Evolutionary conservation across 2,797 vertebrate genomes (phyloP).

Genomic region (Pipistrellus pipistrellus): DNA sequence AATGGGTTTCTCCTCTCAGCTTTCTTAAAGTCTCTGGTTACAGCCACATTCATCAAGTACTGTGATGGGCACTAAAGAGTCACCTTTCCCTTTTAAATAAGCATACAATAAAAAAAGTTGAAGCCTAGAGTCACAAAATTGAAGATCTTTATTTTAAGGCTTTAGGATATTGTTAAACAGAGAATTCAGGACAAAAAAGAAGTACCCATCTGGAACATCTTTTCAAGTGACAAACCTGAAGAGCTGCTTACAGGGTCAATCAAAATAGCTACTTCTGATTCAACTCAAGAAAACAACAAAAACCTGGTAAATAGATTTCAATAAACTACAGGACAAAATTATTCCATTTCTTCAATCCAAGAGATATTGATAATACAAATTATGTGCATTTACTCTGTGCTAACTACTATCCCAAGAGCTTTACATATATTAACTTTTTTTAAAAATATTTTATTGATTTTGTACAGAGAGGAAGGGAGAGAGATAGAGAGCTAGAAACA

Average conservation of each 20-base stretch:
- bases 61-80: background rate
- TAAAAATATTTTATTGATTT: too few relatives aligned
- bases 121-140: slow-evolving; percentile 5
- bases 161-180: slow-evolving; percentile 20
- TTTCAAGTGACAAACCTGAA: background rate
- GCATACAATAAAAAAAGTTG: background rate
- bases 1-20: background rate
- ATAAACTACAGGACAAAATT: background rate
- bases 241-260: background rate
- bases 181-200: background rate
- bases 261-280: slow-evolving; percentile 14
- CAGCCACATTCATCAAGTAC: background rate
- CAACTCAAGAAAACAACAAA: slow-evolving; percentile 23
- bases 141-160: slow-evolving; percentile 18
- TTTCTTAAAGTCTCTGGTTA: background rate
- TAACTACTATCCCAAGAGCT: background rate
- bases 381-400: background rate
- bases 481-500: too few relatives aligned
- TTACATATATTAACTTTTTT: background rate
- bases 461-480: too few relatives aligned
- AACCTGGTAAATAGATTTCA: background rate
- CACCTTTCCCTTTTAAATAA: slow-evolving; percentile 1
- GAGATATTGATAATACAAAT: background rate
- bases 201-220: background rate
- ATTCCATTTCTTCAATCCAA: background rate